Evolutionary conservation across 1,140 invertebrate species (phyloP).

Genomic region (Sycophaga agraensis): DNA sequence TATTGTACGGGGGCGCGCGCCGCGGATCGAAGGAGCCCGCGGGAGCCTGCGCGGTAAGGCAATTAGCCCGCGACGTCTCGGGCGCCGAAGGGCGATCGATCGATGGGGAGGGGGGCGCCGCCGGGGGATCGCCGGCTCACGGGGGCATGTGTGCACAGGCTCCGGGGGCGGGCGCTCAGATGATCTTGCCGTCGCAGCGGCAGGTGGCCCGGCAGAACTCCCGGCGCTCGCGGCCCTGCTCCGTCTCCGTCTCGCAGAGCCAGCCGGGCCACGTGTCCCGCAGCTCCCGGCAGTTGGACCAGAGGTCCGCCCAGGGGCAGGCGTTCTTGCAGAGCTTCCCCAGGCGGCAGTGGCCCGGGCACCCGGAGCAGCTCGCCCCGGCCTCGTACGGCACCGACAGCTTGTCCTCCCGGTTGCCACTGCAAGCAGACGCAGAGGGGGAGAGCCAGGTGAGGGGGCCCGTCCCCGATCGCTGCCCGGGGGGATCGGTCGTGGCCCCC

Average conservation of each 20-base stretch:
- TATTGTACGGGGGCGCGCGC: too few relatives aligned
- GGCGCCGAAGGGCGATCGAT: too few relatives aligned
- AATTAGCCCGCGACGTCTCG: too few relatives aligned
- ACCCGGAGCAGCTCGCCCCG: conserved; percentile 66
- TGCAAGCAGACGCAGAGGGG: conserved; percentile 40
- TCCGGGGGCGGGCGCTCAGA: background rate
- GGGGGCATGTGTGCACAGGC: too few relatives aligned
- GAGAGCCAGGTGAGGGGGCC: too few relatives aligned
- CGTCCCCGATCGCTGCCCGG: too few relatives aligned
- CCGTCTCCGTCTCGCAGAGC: conserved; percentile 64
- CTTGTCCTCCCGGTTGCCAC: conserved; percentile 68
- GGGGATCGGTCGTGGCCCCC: too few relatives aligned
- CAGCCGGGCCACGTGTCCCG: conserved; percentile 61
- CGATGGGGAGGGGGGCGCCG: too few relatives aligned
- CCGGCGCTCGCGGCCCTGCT: conserved; percentile 60
- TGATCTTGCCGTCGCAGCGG: conserved; percentile 60
- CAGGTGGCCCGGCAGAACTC: conserved; percentile 73
- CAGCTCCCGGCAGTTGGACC: conserved; percentile 72
- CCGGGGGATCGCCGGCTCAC: too few relatives aligned
- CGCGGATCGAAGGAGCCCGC: too few relatives aligned
- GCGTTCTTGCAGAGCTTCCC: conserved; percentile 73
- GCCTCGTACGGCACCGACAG: conserved; percentile 68
- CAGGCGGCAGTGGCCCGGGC: conserved; percentile 65
- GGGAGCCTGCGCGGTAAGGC: too few relatives aligned
- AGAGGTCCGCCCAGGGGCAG: conserved; percentile 70